Evolutionary conservation across 1,140 invertebrate genomes (phyloP).

Genomic region (Leucophenga varia): DNA sequence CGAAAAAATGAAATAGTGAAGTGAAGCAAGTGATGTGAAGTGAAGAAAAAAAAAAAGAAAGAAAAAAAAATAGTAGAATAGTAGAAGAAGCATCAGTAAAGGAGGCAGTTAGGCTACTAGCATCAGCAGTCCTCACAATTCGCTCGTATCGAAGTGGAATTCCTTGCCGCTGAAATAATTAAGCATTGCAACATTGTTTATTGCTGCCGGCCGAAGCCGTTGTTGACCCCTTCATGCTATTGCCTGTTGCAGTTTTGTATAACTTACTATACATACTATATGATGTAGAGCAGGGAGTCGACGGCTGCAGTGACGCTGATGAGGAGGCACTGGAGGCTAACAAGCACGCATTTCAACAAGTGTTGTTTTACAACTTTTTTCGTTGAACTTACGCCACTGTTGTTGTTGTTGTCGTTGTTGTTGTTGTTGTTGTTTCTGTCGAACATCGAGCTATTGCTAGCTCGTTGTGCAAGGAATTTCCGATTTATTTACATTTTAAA

Average conservation of each 20-base stretch:
- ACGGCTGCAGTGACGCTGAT: too few relatives aligned
- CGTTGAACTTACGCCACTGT: constrained; percentile 20
- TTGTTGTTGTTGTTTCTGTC: constrained; percentile 13
- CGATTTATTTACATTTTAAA: too few relatives aligned
- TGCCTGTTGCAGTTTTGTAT: constrained; percentile 17
- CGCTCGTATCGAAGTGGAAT: too few relatives aligned
- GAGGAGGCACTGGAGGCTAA: constrained; percentile 24
- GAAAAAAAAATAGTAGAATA: not conserved
- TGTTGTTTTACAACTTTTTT: constrained; percentile 48
- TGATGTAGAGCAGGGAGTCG: too few relatives aligned
- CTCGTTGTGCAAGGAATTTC: constrained; percentile 41
- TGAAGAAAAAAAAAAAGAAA: not conserved
- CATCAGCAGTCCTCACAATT: constrained; percentile 52
- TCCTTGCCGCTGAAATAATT: constrained; percentile 54
- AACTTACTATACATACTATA: too few relatives aligned
- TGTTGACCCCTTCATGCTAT: constrained; percentile 14
- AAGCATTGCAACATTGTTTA: constrained; percentile 54
- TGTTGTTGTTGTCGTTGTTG: constrained; percentile 12
- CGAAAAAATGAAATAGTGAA: too few relatives aligned
- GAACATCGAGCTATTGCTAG: too few relatives aligned
- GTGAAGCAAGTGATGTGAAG: not conserved
- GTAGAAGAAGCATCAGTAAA: constrained; percentile 22
- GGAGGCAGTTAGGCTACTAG: too few relatives aligned
- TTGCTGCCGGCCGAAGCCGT: constrained; percentile 26
- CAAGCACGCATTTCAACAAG: constrained; percentile 52